phyloP scores from a whole-genome alignment of 1,140 invertebrate species.

The Harlomillsia oculata region DNA sequence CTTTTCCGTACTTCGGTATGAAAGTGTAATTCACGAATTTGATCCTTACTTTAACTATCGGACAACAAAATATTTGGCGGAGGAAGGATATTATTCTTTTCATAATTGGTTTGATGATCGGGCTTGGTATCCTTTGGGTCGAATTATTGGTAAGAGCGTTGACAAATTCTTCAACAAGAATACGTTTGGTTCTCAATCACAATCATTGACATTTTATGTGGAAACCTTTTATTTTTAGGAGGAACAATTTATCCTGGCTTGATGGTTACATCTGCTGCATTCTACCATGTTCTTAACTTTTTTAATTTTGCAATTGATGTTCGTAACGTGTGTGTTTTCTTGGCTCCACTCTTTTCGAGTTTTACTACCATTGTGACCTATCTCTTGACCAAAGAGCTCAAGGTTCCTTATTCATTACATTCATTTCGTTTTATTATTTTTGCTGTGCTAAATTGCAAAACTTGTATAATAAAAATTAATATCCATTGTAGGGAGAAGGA shows the following conservation, averaged over 20 bases:
- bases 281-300: constrained; percentile 80
- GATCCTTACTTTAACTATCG: constrained; percentile 99
- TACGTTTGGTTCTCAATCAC: too few relatives aligned
- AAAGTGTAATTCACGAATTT: constrained; percentile 97
- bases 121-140: constrained; percentile 94
- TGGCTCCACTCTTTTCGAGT: constrained; percentile 93
- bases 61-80: constrained; percentile 85
- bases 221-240: constrained; percentile 43
- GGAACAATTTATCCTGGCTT: constrained; percentile 94
- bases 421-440: not conserved
- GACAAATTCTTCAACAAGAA: too few relatives aligned
- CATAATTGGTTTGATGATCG: constrained; percentile 98
- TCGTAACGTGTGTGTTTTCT: constrained; percentile 93
- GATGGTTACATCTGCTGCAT: constrained; percentile 90
- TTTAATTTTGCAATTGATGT: constrained; percentile 93
- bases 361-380: constrained; percentile 93
- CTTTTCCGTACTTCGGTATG: constrained; percentile 93
- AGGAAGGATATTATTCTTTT: constrained; percentile 95
- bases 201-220: too few relatives aligned
- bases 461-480: constrained; percentile 14
- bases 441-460: not conserved
- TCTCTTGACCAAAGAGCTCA: constrained; percentile 87
- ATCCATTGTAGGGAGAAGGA: constrained; percentile 62
- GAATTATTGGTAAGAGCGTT: constrained; percentile 73
- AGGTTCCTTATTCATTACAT: constrained; percentile 43